Percentiles rank a stretch among this genome's conserved stretches.
phyloP scores from a whole-genome alignment of 2,113 vertebrate genomes.

The Oreochromis niloticus region DNA sequence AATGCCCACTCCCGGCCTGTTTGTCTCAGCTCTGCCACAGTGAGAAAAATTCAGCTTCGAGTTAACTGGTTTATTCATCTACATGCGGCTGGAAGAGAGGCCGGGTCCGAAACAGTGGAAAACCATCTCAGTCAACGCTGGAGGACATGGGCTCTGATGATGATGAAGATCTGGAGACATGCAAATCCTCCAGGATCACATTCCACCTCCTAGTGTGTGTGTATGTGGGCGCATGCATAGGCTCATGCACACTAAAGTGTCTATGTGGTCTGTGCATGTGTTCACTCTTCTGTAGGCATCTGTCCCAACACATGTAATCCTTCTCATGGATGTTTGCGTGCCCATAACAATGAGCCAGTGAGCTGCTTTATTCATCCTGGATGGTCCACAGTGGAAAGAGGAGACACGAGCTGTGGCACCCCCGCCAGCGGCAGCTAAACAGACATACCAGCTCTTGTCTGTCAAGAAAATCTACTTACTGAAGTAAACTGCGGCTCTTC shows the following conservation, averaged over 20 bases:
- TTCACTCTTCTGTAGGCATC: background rate
- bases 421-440: background rate
- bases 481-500: background rate
- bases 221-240: background rate
- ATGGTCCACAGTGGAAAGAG: slow-evolving; percentile 3
- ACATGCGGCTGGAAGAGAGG: background rate
- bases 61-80: background rate
- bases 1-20: background rate
- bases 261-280: background rate
- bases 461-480: background rate
- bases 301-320: background rate
- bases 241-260: background rate
- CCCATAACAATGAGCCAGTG: background rate
- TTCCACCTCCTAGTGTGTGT: background rate
- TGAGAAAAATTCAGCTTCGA: background rate
- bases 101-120: background rate
- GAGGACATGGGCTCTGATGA: slow-evolving; percentile 4
- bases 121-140: background rate
- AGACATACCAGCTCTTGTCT: background rate
- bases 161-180: slow-evolving; percentile 33
- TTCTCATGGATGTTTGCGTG: background rate
- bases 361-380: slow-evolving; percentile 10
- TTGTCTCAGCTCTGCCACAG: background rate
- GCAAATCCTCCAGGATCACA: slow-evolving; percentile 20
- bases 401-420: background rate